Conservation (phyloP, 2,113 vertebrate species). For the Menidia beryllina region DNA sequence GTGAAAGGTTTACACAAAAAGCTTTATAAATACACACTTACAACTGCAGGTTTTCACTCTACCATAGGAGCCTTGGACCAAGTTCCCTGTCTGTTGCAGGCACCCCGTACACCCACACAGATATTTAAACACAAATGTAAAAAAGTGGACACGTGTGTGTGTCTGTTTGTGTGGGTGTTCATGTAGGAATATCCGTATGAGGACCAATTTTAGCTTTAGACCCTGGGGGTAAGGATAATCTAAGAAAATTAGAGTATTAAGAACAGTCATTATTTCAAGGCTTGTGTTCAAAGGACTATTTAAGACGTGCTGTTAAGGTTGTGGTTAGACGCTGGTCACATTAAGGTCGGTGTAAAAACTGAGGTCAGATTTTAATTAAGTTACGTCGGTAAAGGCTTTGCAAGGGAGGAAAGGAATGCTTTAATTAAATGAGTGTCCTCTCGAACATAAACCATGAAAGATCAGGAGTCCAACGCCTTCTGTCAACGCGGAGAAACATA, state of each 20-base stretch:
- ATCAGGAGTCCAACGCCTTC: background rate
- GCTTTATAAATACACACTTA: slow-evolving; percentile 22
- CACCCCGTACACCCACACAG: background rate
- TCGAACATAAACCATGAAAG: too few relatives aligned
- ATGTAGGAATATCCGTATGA: too few relatives aligned
- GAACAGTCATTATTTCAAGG: background rate
- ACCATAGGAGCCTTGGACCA: slow-evolving; percentile 48
- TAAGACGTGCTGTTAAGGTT: background rate
- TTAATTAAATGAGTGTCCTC: too few relatives aligned
- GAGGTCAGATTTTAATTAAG: background rate
- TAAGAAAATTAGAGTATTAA: background rate
- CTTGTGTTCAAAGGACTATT: background rate
- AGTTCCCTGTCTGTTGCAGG: slow-evolving; percentile 47
- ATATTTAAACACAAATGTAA: background rate
- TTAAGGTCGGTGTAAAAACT: background rate
- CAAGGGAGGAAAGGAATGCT: too few relatives aligned
- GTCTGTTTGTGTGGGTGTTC: too few relatives aligned
- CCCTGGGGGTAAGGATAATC: background rate
- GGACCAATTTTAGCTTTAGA: background rate
- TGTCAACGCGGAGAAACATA: background rate
- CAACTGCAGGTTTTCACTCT: slow-evolving; percentile 31
- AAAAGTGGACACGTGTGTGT: background rate
- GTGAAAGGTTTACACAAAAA: slow-evolving; percentile 8
- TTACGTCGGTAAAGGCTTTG: too few relatives aligned
- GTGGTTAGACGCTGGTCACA: background rate